Percentiles rank a stretch among this genome's conserved stretches.
phyloP scores from a whole-genome alignment of 2,113 vertebrate genomes.

The Cheirogaleus medius region DNA sequence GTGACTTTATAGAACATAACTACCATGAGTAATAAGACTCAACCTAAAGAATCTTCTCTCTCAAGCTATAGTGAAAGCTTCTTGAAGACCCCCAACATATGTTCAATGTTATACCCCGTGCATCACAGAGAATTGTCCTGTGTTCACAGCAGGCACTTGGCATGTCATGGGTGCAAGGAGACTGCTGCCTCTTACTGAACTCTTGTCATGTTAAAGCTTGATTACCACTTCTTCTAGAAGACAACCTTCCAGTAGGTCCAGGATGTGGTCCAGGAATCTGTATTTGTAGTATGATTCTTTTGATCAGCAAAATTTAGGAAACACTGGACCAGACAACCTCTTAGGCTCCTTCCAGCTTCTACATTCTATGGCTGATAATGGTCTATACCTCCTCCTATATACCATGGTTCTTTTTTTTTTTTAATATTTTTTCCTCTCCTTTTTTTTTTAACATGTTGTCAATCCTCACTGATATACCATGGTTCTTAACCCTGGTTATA shows the following conservation, averaged over 20 bases:
- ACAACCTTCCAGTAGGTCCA: background rate
- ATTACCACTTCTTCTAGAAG: slow-evolving; percentile 11
- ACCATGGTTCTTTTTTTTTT: background rate
- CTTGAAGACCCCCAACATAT: background rate
- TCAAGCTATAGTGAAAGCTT: slow-evolving; percentile 10
- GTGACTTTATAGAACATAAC: background rate
- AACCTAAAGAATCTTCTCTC: slow-evolving; percentile 9
- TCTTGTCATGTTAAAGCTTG: background rate
- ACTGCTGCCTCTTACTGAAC: background rate
- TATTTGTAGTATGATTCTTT: slow-evolving; percentile 14
- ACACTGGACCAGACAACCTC: background rate
- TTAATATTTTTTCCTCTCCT: no score
- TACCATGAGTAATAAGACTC: background rate
- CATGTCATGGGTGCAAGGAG: background rate
- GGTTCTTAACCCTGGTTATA: background rate
- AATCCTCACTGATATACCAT: no score
- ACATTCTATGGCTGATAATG: background rate
- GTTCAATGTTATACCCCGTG: background rate
- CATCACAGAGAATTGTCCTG: background rate
- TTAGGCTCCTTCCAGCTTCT: background rate
- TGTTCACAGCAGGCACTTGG: background rate
- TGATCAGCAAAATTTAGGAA: background rate
- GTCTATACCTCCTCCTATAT: background rate
- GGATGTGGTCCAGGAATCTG: background rate
- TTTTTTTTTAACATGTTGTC: no score